Evolutionary conservation across 2,888 invertebrate genomes (phyloP).

Genomic region (Trachelus troglodyta): DNA sequence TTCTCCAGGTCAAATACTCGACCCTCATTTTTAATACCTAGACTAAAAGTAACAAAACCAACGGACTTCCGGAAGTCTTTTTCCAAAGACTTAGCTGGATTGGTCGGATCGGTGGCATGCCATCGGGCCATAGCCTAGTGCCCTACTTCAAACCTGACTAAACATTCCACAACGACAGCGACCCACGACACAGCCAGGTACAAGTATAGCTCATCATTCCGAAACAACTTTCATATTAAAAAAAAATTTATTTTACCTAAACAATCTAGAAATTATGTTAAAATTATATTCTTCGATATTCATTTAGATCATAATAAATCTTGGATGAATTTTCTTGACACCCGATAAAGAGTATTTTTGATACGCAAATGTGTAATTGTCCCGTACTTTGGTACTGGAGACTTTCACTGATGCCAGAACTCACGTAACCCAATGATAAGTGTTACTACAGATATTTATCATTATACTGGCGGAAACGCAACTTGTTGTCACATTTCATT

Average conservation of each 20-base stretch:
- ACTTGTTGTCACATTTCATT: not conserved
- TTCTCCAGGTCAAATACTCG: not conserved
- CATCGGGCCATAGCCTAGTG: constrained; percentile 55
- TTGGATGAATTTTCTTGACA: not conserved
- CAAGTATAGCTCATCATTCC: not conserved
- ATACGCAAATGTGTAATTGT: not conserved
- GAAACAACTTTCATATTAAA: constrained; percentile 3
- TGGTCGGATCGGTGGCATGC: constrained; percentile 36
- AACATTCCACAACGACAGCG: constrained; percentile 17
- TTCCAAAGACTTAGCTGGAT: constrained; percentile 20
- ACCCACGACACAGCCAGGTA: constrained; percentile 7
- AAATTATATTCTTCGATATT: not conserved
- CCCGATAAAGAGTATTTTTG: not conserved
- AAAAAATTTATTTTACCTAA: not conserved
- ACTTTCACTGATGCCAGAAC: not conserved
- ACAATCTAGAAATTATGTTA: not conserved
- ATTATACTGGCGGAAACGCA: not conserved
- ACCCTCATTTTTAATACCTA: not conserved
- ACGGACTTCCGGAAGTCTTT: constrained; percentile 28
- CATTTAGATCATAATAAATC: not conserved
- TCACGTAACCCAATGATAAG: not conserved
- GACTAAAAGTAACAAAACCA: not conserved
- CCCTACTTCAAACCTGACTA: constrained; percentile 35
- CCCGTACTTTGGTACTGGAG: not conserved
- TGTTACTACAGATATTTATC: not conserved